phyloP scores from a whole-genome alignment of 2,888 invertebrate species.

The Anorthoa munda region DNA sequence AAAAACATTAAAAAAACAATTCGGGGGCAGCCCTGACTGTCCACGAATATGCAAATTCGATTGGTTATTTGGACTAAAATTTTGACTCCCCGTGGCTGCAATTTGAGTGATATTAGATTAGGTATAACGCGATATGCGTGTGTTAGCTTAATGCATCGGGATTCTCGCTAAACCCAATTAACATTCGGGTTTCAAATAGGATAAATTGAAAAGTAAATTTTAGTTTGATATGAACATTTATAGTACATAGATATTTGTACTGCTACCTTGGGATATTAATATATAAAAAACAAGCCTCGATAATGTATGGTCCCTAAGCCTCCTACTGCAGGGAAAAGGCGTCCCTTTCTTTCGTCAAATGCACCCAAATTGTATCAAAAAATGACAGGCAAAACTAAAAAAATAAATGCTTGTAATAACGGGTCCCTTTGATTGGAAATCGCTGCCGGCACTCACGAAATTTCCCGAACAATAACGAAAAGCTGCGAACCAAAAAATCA shows the following conservation, averaged over 20 bases:
- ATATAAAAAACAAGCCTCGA: no score
- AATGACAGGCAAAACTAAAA: no score
- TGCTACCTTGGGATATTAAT: no score
- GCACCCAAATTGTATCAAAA: no score
- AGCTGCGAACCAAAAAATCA: constrained; percentile 19
- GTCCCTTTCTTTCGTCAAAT: no score
- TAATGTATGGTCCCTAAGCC: no score
- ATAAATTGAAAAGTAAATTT: constrained; percentile 11
- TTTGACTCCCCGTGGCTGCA: constrained; percentile 68
- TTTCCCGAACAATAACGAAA: constrained; percentile 1
- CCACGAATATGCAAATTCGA: constrained; percentile 75
- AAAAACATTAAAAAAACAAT: no score
- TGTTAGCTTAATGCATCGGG: constrained; percentile 62
- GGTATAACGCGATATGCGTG: constrained; percentile 60
- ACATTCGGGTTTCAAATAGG: constrained; percentile 2
- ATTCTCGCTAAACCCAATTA: constrained; percentile 36
- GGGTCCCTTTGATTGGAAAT: neutral
- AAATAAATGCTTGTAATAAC: no score
- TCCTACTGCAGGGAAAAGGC: no score
- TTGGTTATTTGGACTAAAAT: constrained; percentile 68
- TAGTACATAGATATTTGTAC: no score
- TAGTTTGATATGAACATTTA: neutral
- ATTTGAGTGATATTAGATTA: constrained; percentile 67
- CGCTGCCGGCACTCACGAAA: neutral
- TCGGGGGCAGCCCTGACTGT: constrained; percentile 56